Evolutionary conservation across 2,797 vertebrate species (phyloP).

Genomic region (Glossophaga mutica): DNA sequence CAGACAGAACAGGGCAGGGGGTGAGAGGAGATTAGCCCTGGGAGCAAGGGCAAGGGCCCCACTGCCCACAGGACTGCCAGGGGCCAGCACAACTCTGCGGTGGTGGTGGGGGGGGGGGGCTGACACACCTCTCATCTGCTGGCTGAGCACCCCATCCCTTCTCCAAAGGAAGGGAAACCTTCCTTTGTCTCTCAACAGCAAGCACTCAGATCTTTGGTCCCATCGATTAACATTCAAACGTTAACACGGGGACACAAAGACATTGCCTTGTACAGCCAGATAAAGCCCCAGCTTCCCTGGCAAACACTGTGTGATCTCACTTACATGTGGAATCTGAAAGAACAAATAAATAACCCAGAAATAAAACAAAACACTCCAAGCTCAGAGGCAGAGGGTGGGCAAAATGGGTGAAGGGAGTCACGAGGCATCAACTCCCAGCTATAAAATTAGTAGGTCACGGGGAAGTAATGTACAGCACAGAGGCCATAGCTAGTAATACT

Average conservation of each 20-base stretch:
- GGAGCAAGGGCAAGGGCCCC: background rate
- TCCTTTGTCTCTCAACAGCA: background rate
- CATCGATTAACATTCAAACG: background rate
- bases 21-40: rapidly evolving
- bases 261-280: background rate
- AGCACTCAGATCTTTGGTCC: background rate
- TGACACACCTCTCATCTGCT: rapidly evolving
- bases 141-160: background rate
- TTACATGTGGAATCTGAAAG: background rate
- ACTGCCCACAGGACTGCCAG: background rate
- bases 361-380: background rate
- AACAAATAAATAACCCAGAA: background rate
- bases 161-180: background rate
- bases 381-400: background rate
- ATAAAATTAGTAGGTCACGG: background rate
- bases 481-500: too few relatives aligned
- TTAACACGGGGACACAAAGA: background rate
- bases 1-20: background rate
- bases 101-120: background rate
- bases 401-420: background rate
- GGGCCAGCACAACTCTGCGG: background rate
- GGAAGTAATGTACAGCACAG: background rate
- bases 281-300: background rate
- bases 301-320: background rate
- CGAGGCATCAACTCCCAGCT: background rate